Percentiles rank a stretch among this genome's conserved stretches.
phyloP scores from a whole-genome alignment of 2,797 vertebrate genomes.

The Aplochiton taeniatus region DNA sequence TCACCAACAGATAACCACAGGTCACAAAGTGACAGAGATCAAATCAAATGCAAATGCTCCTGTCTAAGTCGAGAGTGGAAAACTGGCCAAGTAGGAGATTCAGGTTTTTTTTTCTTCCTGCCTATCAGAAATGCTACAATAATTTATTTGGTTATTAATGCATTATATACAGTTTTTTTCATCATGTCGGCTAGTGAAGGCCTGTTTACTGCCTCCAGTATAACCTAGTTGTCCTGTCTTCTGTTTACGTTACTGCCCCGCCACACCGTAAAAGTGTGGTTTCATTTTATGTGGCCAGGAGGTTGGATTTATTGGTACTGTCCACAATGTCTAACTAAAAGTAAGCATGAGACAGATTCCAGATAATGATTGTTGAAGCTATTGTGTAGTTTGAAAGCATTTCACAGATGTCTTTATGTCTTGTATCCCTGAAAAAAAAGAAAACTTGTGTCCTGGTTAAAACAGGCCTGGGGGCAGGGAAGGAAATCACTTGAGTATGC shows the following conservation, averaged over 20 bases:
- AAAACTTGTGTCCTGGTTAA: constrained; percentile 19
- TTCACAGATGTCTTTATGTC: constrained; percentile 29
- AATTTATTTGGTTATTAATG: constrained; percentile 36
- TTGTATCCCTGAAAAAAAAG: constrained; percentile 9
- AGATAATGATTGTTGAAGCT: constrained; percentile 61
- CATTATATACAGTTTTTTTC: constrained; percentile 30
- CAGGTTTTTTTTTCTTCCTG: too few relatives aligned
- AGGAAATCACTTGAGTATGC: constrained; percentile 30
- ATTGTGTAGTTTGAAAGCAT: constrained; percentile 39
- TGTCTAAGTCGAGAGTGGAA: constrained; percentile 9
- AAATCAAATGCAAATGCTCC: constrained; percentile 53
- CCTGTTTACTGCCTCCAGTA: constrained; percentile 43
- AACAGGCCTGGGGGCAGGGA: constrained; percentile 3
- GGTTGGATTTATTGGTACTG: constrained; percentile 49
- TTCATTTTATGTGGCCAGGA: constrained; percentile 54
- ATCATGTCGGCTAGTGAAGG: constrained; percentile 25
- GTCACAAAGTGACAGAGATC: constrained; percentile 37
- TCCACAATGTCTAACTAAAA: constrained; percentile 49
- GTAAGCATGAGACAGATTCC: constrained; percentile 57
- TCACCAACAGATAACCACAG: constrained; percentile 49
- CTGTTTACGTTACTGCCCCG: constrained; percentile 34
- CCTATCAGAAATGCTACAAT: too few relatives aligned
- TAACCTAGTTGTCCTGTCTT: constrained; percentile 33
- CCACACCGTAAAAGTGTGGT: constrained; percentile 31
- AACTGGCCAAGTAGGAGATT: background rate